Percentiles rank a stretch among this genome's conserved stretches.
phyloP scores from a whole-genome alignment of 30 jellyfish, hydroid and myxozoan species.

The Rhopilema esculentum region DNA sequence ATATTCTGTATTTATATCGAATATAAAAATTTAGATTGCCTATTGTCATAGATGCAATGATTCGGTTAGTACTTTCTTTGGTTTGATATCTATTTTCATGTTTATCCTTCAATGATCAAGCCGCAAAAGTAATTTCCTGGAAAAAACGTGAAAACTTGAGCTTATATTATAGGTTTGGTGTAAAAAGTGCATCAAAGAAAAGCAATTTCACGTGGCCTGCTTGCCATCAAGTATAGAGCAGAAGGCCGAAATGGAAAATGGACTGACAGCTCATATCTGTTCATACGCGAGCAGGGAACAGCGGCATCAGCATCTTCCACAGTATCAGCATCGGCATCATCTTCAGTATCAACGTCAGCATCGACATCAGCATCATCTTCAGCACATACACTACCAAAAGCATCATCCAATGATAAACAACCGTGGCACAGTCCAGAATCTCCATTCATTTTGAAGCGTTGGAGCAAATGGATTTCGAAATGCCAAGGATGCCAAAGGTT shows the following conservation, averaged over 20 bases:
- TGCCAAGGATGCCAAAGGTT: slow-evolving; percentile 6
- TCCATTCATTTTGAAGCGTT: slow-evolving; percentile 2
- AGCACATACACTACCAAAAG: too few relatives aligned
- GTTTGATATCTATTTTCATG: background rate
- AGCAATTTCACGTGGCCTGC: background rate
- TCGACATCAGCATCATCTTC: background rate
- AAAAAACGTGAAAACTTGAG: background rate
- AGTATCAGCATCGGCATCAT: background rate
- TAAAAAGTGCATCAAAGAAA: slow-evolving; percentile 2
- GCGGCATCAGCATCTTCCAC: background rate
- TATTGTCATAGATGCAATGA: too few relatives aligned
- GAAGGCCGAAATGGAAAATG: background rate
- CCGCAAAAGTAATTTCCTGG: background rate
- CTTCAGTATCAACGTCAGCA: background rate
- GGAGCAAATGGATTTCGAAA: background rate
- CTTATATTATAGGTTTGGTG: background rate
- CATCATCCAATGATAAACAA: background rate
- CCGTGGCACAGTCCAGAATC: slow-evolving; percentile 15
- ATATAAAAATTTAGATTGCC: too few relatives aligned
- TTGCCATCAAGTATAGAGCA: background rate
- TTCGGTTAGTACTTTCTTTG: background rate
- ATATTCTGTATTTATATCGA: background rate
- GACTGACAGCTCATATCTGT: background rate
- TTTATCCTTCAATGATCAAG: background rate
- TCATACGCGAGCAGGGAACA: background rate